Evolutionary conservation across 2,797 vertebrate genomes (phyloP).

Genomic region (Notoglanidium macrostoma): DNA sequence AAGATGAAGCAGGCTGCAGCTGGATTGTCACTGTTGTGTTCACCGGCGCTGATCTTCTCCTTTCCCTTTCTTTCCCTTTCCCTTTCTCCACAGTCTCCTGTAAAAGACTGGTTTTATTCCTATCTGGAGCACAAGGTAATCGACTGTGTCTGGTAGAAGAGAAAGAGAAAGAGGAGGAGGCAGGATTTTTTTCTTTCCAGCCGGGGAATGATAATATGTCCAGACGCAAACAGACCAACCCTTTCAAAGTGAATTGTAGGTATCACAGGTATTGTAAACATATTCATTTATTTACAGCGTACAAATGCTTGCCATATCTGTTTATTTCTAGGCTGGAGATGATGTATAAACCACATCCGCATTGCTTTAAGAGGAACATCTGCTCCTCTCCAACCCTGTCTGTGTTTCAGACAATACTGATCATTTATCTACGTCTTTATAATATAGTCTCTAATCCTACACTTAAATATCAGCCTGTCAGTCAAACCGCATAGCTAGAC

Average conservation of each 20-base stretch:
- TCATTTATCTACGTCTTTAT: not conserved
- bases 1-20: constrained; percentile 2
- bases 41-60: not conserved
- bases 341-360: not conserved
- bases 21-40: constrained; percentile 48
- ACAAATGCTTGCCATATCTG: no score
- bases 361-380: not conserved
- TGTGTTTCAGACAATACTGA: not conserved
- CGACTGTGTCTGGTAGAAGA: not conserved
- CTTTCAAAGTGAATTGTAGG: constrained; percentile 99
- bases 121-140: constrained; percentile 34
- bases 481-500: no score
- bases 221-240: constrained; percentile 98
- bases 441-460: not conserved
- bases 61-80: no score
- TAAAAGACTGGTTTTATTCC: not conserved
- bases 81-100: not conserved
- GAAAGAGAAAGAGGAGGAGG: constrained; percentile 57
- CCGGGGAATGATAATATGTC: constrained; percentile 91
- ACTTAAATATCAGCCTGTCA: not conserved
- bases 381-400: not conserved
- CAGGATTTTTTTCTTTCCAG: constrained; percentile 57
- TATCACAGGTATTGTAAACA: constrained; percentile 75
- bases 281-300: constrained; percentile 28
- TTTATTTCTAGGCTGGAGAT: not conserved